These are phyloP conservation scores for Neosalanx taihuensis DNA, from an alignment of 2,797 vertebrate genomes.

Conservation along the genomic window DNA sequence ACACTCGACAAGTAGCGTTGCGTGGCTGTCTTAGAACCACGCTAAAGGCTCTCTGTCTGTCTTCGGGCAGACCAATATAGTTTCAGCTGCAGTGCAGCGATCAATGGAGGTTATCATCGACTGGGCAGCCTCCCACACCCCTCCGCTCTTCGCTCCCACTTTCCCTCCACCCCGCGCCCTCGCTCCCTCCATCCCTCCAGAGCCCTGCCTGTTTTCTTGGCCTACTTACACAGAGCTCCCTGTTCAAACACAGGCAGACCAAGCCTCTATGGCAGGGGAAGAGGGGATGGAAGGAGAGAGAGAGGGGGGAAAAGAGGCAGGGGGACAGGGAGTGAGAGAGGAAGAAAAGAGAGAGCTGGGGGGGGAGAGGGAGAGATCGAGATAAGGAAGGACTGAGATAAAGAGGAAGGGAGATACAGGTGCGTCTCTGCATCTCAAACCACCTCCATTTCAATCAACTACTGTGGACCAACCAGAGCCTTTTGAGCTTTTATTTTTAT, in stretches of 20 bases:
- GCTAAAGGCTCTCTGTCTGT: slow-evolving; percentile 2
- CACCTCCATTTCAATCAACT: background rate
- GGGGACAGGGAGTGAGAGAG: background rate
- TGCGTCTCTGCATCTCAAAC: background rate
- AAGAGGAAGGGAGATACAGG: background rate
- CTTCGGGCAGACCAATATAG: background rate
- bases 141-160: background rate
- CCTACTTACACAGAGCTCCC: slow-evolving; percentile 49
- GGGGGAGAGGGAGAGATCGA: no score
- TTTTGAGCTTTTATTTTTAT: no score
- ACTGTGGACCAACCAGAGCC: background rate
- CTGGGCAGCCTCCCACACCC: slow-evolving; percentile 4
- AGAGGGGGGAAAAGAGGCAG: background rate
- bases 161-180: slow-evolving; percentile 4
- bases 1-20: background rate
- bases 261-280: slow-evolving; percentile 2
- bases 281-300: background rate
- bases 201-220: slow-evolving; percentile 48
- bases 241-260: slow-evolving; percentile 39
- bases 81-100: slow-evolving; percentile 17
- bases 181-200: slow-evolving; percentile 14
- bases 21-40: background rate
- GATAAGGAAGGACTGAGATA: background rate
- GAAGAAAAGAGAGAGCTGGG: no score
- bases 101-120: slow-evolving; percentile 45